Evolutionary conservation across 2,888 invertebrate genomes (phyloP).

Genomic region (Oscheius sp.): DNA sequence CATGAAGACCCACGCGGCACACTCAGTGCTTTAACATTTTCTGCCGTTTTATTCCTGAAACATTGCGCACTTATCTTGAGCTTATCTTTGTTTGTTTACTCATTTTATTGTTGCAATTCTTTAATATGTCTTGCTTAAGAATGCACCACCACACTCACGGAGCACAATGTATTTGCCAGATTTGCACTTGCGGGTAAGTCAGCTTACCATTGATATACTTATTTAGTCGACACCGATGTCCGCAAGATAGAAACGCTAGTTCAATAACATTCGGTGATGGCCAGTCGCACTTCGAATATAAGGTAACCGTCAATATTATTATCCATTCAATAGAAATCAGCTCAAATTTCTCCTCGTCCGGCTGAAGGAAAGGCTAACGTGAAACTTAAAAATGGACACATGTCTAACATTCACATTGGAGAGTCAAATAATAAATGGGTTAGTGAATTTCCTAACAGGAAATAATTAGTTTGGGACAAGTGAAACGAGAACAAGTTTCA

Average conservation of each 20-base stretch:
- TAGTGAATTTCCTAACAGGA: not conserved
- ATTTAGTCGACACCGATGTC: conserved; percentile 63
- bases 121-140: not conserved
- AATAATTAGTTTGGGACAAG: conserved; percentile 7
- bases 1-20: not conserved
- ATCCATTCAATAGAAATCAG: not conserved
- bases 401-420: conserved; percentile 1
- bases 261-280: conserved; percentile 52
- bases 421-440: not conserved
- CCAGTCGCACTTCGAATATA: conserved; percentile 8
- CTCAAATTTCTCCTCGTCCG: conserved; percentile 7
- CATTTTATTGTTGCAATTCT: not conserved
- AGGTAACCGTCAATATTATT: not conserved
- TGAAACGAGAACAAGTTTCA: conserved; percentile 13
- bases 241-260: conserved; percentile 63
- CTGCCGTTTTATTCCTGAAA: not conserved
- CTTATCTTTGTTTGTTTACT: not conserved
- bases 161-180: conserved; percentile 67
- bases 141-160: conserved; percentile 48
- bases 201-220: not conserved
- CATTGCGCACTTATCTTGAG: not conserved
- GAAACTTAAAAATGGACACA: not conserved
- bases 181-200: conserved; percentile 67
- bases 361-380: not conserved
- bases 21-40: not conserved